A percentile compares a stretch with the other conserved stretches of the same genome.
These are phyloP conservation scores for Lutjanus argentimaculatus DNA, from an alignment of 2,797 vertebrate species.

Conservation along the genomic window DNA sequence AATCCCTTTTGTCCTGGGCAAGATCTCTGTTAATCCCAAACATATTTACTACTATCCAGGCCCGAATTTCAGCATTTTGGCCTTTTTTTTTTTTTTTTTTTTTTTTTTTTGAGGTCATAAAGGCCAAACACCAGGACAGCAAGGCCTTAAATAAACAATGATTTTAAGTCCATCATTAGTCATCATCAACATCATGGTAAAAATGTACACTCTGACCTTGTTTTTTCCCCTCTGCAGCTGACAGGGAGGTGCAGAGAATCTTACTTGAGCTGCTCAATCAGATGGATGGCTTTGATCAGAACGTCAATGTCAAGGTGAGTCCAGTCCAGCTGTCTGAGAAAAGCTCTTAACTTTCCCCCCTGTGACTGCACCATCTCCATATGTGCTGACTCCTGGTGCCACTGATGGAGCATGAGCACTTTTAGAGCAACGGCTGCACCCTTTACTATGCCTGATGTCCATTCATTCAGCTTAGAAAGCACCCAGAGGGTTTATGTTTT, in stretches of 20 bases:
- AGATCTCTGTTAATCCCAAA: too few species aligned
- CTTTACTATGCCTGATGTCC: background rate
- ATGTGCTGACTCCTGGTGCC: constrained; percentile 2
- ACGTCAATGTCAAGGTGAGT: constrained; percentile 95
- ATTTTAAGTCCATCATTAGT: too few species aligned
- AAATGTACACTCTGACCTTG: background rate
- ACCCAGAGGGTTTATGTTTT: background rate
- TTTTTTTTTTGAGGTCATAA: too few species aligned
- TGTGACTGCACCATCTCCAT: background rate
- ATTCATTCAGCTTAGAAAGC: constrained; percentile 13
- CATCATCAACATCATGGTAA: too few species aligned
- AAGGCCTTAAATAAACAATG: too few species aligned
- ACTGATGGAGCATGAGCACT: background rate
- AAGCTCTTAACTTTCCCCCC: constrained; percentile 23
- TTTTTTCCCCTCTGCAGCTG: constrained; percentile 82
- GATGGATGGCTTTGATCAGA: constrained; percentile 98
- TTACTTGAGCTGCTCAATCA: constrained; percentile 95
- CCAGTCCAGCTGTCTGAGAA: background rate
- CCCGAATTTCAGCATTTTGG: too few species aligned
- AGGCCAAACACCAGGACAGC: too few species aligned
- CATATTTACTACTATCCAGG: too few species aligned
- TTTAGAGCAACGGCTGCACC: background rate
- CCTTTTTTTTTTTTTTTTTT: too few species aligned
- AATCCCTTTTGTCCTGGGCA: too few species aligned
- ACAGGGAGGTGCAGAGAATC: constrained; percentile 95